Evolutionary conservation across 1,140 invertebrate genomes (phyloP).

Genomic region (Holotrichia oblita): DNA sequence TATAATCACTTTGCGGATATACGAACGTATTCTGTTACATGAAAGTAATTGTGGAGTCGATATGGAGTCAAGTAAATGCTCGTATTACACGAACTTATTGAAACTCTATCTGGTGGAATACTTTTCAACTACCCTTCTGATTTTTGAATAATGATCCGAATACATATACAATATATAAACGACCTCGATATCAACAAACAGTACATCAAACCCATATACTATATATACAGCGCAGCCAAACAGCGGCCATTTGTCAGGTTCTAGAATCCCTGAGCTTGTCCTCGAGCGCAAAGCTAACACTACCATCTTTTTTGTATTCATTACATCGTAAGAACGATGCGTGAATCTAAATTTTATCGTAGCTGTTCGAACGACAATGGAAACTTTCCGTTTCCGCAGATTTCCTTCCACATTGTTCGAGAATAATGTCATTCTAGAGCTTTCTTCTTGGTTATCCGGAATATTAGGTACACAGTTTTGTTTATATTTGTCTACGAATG

Average conservation of each 20-base stretch:
- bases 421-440: neutral
- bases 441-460: neutral
- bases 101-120: neutral
- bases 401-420: neutral
- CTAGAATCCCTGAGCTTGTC: neutral
- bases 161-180: neutral
- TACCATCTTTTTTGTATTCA: constrained; percentile 13
- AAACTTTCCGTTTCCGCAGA: constrained; percentile 19
- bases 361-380: neutral
- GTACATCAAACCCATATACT: neutral
- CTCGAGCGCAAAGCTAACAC: neutral
- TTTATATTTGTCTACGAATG: neutral
- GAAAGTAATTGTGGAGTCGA: too few species aligned
- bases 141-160: neutral
- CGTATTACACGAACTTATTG: neutral
- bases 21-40: too few species aligned
- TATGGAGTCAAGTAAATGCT: too few species aligned
- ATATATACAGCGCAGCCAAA: neutral
- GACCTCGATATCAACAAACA: neutral
- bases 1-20: too few species aligned
- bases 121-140: neutral
- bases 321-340: constrained; percentile 12
- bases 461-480: neutral
- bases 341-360: constrained; percentile 17
- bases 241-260: neutral